Base-by-base conservation (phyloP, 2,113 vertebrate genomes). In the Triplophysa dalaica region DNA sequence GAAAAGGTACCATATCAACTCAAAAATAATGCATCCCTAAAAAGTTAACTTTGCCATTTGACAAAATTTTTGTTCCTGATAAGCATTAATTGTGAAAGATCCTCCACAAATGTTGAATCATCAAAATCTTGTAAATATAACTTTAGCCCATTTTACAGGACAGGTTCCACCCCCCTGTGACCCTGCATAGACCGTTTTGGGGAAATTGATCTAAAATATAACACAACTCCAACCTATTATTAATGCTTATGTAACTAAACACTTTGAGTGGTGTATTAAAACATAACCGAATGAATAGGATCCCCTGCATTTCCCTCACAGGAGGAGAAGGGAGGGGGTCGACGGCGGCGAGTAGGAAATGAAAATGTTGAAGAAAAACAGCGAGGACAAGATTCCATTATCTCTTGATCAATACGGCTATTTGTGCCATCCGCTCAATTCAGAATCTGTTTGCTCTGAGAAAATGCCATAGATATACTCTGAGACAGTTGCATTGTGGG, bases 211-310 rank as follows among this genome's bases (percentile, higher is more conserved):
- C 58, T 48, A 75, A 82, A 82, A 76, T 68, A 70, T 70, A 77
- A 45, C 26, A 61, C 21, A 19, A 65, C 26, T 62, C 70, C 78
- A 80, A 80, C 82, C 80, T 58, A 43, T 87, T 68, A 69, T 60
- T 67, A 83, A 87, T 87, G 84, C 84, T 85, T 81, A 84, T 85
- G 82, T 77, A 84, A 87, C 85, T 85, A 85, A 82, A 79, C 76
- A 75, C 86, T 82, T 29, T 29, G 73, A 79, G 70, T 64, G 77
- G 63, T 74, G 79, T 52, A 67, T 56, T 78, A 76, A 67, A 77
- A 58, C 74, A 64, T 85, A 80, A 84, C 83, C 78, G 84, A 75
- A 50, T 66, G 58, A 81, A 65, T 61, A 64, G 22, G 9, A 77
- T 52, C 66, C 69, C 61, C 75, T 68, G 22, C 58, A 52, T 73